Evolutionary conservation across 2,113 vertebrate genomes (phyloP), one percentile per base, ranked within the genome.

Genomic region (Origma solitaria): DNA sequence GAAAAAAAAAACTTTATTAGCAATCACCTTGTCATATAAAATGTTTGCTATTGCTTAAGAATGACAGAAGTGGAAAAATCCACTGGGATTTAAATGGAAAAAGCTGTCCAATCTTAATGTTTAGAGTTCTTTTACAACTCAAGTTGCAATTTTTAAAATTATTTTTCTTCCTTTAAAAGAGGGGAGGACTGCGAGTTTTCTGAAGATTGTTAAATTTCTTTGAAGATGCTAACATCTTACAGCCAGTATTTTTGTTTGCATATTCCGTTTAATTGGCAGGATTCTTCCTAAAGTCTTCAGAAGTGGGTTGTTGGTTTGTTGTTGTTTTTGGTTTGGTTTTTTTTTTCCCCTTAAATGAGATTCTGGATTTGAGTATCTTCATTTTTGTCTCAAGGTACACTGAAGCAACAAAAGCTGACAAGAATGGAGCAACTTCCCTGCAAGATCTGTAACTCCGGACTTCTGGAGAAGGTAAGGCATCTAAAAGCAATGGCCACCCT

Each of bases 11-110:
- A 7, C 44, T 56, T 42, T 53, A 71, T 75, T 53, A 85, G 37
- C 37, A 80, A 51, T 66, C 50, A 77, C 61, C 57, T 86, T 87
- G 57, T 73, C 54, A 72, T 38, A 51, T 28, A 82, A 94, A 71
- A 78, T 24, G 10, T 44, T 95, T 11, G 7, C 35, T 77, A 40
- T 44, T 61, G 38, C 81, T 91, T 49, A 80, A 88, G 50, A 90
- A 80, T 35, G 27, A 51, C 15, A 62, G 23, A 72, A 86, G 35
- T 70, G 50, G 87, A 94, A 96, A 96, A 95, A 90, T 66, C 20
- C 57, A 62, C 30, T 19, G 13, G 33, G 50, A 85, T 23, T 94
- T 73, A 40, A 15, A 81, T 17, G 47, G 37, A 82, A 64, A 51
- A 61, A 54, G 19, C 20, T 37, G 37, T 13, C 17, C 2, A 15